Conservation (phyloP, 2,113 vertebrate species). For the Puffinus mauretanicus region DNA sequence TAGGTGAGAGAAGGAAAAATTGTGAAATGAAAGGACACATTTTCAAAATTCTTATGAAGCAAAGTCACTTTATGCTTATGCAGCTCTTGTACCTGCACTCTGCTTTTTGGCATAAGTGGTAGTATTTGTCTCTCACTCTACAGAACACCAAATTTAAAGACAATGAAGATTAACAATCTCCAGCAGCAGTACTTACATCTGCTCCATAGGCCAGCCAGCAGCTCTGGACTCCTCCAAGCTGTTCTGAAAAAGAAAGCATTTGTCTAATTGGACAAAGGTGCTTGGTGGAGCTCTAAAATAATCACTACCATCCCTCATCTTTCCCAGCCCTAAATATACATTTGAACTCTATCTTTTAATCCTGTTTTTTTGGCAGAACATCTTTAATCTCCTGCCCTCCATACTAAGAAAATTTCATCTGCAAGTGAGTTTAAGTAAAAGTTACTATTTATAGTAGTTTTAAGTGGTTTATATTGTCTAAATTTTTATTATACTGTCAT, state of each 20-base stretch:
- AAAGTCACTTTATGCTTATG: not conserved
- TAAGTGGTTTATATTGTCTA: constrained; percentile 46
- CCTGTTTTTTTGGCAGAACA: constrained; percentile 4
- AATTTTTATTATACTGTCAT: constrained; percentile 52
- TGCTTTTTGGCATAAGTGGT: not conserved
- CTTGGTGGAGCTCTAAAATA: constrained; percentile 49
- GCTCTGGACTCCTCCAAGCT: not conserved
- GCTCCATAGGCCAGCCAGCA: constrained; percentile 9
- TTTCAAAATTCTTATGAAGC: not conserved
- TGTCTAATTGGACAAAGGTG: constrained; percentile 55
- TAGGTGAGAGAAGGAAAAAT: not conserved
- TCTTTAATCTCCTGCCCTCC: constrained; percentile 33
- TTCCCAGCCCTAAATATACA: constrained; percentile 5
- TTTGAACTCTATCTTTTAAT: constrained; percentile 49
- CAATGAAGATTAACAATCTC: not conserved
- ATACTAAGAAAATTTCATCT: not conserved
- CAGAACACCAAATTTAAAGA: not conserved
- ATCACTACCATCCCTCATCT: constrained; percentile 46
- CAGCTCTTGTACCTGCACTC: not conserved
- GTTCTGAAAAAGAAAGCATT: constrained; percentile 42
- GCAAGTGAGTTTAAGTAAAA: constrained; percentile 32
- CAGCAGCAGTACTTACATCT: not conserved
- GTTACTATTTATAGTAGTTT: constrained; percentile 39
- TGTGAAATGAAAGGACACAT: not conserved
- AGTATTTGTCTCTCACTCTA: not conserved